Evolutionary conservation across 2,113 vertebrate species (phyloP), one percentile per base, ranked within the genome.

Genomic region (Poeciliopsis turrubarensis): DNA sequence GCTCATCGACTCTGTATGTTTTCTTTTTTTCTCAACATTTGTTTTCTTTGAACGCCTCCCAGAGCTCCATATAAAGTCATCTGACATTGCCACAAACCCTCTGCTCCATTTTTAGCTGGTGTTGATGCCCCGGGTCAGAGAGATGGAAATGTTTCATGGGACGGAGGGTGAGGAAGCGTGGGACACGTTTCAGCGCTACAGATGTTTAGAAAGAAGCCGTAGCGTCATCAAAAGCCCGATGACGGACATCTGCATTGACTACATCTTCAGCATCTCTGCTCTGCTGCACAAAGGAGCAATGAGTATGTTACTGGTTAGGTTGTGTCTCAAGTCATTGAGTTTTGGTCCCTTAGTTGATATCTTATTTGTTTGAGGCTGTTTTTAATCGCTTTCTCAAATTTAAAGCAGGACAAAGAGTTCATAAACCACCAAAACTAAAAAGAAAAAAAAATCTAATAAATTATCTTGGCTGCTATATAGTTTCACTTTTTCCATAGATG

Each of bases 151-250:
- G 84, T 99, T 99, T 90, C 94, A 94, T 0, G 97, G 96, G 73
- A 82, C 88, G 9, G 90, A 95, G 0, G 96, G 95, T 0, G 95
- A 96, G 3, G 95, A 91, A 0, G 96, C 94, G 81, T 99, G 97
- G 97, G 97, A 98, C 72, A 98, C 96, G 47, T 99, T 98, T 82
- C 95, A 97, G 89, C 95, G 97, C 81, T 99, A 99, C 88, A 94
- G 98, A 47, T 99, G 98, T 77, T 87, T 97, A 89, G 98, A 99
- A 90, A 97, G 95, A 88, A 98, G 97, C 93, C 94, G 96, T 81
- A 98, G 96, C 0, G 96, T 99, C 34, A 93, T 98, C 64, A 98
- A 99, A 89, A 96, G 95, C 13, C 97, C 97, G 0, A 94, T 97
- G 95, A 98, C 97, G 0, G 96, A 98, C 4, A 96, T 99, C 90